A percentile compares a stretch with the other conserved stretches of the same genome.
Conservation (phyloP, 2,113 vertebrate species). For the Egretta garzetta region DNA sequence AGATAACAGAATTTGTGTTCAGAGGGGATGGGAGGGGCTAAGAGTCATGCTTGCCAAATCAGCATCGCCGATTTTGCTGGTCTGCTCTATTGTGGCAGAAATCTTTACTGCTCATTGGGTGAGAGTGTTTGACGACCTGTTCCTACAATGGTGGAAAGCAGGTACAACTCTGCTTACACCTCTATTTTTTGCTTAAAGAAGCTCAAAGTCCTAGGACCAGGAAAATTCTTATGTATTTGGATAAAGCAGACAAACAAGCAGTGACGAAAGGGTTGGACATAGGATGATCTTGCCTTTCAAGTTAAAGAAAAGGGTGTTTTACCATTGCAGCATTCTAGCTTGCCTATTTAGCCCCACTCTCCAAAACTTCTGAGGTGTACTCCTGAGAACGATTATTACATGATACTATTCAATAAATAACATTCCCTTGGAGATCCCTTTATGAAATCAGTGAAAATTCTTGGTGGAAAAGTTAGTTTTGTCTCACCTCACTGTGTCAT, state of each 20-base stretch:
- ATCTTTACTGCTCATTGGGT: not conserved
- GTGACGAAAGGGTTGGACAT: not conserved
- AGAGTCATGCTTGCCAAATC: not conserved
- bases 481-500: constrained; percentile 92
- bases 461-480: not conserved
- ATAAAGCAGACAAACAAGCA: not conserved
- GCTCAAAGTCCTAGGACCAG: not conserved
- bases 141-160: not conserved
- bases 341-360: not conserved
- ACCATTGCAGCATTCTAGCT: not conserved
- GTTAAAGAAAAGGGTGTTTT: not conserved
- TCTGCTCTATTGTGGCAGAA: not conserved
- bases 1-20: not conserved
- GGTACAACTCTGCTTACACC: not conserved
- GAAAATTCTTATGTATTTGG: not conserved
- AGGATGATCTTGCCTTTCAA: not conserved
- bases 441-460: not conserved
- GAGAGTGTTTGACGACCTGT: not conserved
- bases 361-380: not conserved
- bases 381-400: not conserved
- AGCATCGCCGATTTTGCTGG: not conserved
- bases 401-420: not conserved
- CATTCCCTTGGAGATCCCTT: not conserved
- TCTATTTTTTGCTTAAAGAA: not conserved
- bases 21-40: not conserved